Conservation (phyloP, 2,797 vertebrate species). For the Echeneis naucrates region DNA sequence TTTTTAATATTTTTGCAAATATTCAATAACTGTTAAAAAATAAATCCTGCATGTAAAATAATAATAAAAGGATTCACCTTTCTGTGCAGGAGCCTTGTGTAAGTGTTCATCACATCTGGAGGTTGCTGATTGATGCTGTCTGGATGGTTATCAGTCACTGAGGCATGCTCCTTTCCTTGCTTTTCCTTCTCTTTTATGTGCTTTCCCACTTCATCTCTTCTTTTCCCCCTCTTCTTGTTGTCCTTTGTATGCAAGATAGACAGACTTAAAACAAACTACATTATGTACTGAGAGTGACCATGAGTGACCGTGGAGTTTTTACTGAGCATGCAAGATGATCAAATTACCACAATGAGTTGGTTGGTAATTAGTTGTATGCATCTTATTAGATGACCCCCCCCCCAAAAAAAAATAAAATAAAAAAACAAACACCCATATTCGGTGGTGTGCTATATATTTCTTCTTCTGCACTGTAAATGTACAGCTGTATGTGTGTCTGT, state of each 20-base stretch:
- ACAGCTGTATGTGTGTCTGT: constrained; percentile 32
- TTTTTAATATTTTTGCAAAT: no score
- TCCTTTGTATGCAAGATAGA: constrained; percentile 68
- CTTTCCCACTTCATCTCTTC: constrained; percentile 67
- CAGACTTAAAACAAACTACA: constrained; percentile 14
- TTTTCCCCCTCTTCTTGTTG: constrained; percentile 67
- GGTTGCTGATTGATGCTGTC: neutral
- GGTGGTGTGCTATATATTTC: neutral
- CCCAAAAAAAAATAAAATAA: no score
- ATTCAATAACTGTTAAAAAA: neutral
- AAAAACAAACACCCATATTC: no score
- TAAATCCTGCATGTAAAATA: neutral
- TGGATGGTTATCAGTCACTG: neutral
- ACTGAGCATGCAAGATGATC: neutral
- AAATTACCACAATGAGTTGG: neutral
- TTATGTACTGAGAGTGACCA: neutral
- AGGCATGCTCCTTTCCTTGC: constrained; percentile 39
- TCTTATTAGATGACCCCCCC: neutral
- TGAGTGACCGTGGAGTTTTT: neutral
- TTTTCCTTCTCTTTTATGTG: constrained; percentile 58
- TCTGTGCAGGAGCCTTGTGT: constrained; percentile 79
- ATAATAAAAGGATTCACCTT: constrained; percentile 54
- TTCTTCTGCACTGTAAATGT: neutral
- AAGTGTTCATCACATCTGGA: constrained; percentile 66
- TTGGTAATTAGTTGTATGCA: neutral